Evolutionary conservation across 2,888 invertebrate genomes (phyloP).

Genomic region (Ceratothoa steindachneri): DNA sequence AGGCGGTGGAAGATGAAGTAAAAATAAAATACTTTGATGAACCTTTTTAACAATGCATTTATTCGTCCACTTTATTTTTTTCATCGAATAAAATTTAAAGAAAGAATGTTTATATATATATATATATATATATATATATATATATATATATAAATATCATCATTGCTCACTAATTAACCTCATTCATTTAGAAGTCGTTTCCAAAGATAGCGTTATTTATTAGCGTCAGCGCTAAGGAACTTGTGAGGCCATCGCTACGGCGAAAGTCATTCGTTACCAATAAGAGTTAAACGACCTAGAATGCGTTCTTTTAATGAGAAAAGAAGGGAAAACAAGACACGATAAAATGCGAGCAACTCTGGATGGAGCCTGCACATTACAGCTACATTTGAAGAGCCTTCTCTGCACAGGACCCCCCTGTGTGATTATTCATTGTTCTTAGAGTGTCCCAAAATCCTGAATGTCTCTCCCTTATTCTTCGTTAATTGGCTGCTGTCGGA

Average conservation of each 20-base stretch:
- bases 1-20: too few species aligned
- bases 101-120: slow-evolving; percentile 2
- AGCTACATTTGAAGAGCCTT: too few species aligned
- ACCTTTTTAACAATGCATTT: too few species aligned
- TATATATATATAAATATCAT: slow-evolving; percentile 5
- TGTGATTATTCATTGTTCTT: too few species aligned
- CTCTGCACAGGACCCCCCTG: too few species aligned
- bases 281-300: slow-evolving; percentile 10
- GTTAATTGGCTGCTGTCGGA: too few species aligned
- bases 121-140: slow-evolving; percentile 12
- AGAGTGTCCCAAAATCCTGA: too few species aligned
- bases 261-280: not conserved
- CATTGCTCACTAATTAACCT: slow-evolving; percentile 8
- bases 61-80: too few species aligned
- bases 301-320: slow-evolving; percentile 8
- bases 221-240: slow-evolving; percentile 6
- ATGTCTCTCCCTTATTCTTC: too few species aligned
- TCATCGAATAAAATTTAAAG: too few species aligned
- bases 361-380: too few species aligned
- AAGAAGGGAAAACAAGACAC: slow-evolving; percentile 8
- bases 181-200: slow-evolving; percentile 11
- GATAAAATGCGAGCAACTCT: not conserved
- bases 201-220: slow-evolving; percentile 11
- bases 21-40: too few species aligned
- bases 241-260: slow-evolving; percentile 4